Base-by-base conservation (phyloP, 2,797 vertebrate species). In the Parotocinclus haroldoi region DNA sequence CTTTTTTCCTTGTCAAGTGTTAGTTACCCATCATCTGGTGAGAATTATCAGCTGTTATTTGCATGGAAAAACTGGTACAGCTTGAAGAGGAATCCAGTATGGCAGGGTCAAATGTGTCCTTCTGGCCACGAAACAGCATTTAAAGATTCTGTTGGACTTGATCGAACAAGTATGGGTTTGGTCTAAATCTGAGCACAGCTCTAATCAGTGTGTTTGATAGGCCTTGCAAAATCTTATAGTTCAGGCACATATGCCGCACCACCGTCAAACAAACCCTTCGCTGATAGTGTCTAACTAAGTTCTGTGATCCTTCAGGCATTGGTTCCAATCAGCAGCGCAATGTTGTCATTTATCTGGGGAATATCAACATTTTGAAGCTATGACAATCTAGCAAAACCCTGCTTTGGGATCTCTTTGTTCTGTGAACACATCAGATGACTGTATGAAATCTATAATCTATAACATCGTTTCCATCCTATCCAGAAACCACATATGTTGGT, bases 61-160 rank as follows among this genome's bases (percentile, higher is more conserved):
- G 4, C 40, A 73, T 27, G 4, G 59, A 53, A 54, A 63, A 73
- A 12, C 39, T 72, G 36, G 63, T 53, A n/a, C 53, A 62, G 11
- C 63, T 61, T 17, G 65, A 55, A 63, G 38, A 40, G 38, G 66
- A 5, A 73, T 4, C 38, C 68, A 40, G 12, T 44, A 54, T 1
- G 53, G 38, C 45, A 51, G 55, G 7, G n/a, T 0, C 4, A 52
- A 19, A 18, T 51, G 10, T 62, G 14, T 49, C 10, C 17, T 1
- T 68, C 14, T 38, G 39, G 13, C 37, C 6, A 50, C 38, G 54
- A 6, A 4, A 58, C 9, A 14, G 55, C 0, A 70, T 39, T n/a
- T 59, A 36, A 38, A 48, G 9, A 3, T 18, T 64, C n/a, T 36
- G 12, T 58, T 1, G 65, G 57, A 3, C 64, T n/a, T 37, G 52